Evolutionary conservation across 2,113 vertebrate species (phyloP), one percentile per base, ranked within the genome.

Genomic region (Oncorhynchus kisutch): DNA sequence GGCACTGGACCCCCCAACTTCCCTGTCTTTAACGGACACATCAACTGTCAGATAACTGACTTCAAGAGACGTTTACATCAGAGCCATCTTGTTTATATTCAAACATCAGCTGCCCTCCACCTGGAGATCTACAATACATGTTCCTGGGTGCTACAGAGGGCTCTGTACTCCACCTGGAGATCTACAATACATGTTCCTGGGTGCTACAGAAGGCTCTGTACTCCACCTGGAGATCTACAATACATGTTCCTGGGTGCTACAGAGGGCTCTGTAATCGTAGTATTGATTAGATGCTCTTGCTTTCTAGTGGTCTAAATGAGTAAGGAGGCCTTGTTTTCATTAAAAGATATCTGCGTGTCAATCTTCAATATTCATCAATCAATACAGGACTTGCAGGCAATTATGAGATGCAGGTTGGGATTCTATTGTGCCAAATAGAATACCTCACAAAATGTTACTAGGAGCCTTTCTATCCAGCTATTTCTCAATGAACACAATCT

Each of bases 1-100:
- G 73, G n/a, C 29, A 75, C 31, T 82, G 60, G 80, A 79, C 45
- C 45, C 45, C 49, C 8, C 6, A 77, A 75, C 49, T n/a, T 27
- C 18, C 39, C 18, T 12, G 48, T 78, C 39, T 49, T 82, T 73
- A 78, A 51, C 75, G 22, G 82, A 86, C 34, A 85, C 78, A 84
- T 81, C 68, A 77, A 29, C 62, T 57, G 54, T 69, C 57, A 71
- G 77, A n/a, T 59, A 60, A 64, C 69, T 39, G 49, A 54, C 31
- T 59, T 39, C 13, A 67, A 76, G 59, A 77, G 24, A 71, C 11
- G n/a, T 51, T 16, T 4, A 70, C 74, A 78, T 73, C 70, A 87
- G 70, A 84, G 71, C 34, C 70, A 74, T 67, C 25, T 67, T 49
- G 39, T 22, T 74, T 82, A 70, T 78, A 67, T 49, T 65, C 13